Conservation (phyloP, 1,140 invertebrate genomes). For the Neodiprion pinetum region DNA sequence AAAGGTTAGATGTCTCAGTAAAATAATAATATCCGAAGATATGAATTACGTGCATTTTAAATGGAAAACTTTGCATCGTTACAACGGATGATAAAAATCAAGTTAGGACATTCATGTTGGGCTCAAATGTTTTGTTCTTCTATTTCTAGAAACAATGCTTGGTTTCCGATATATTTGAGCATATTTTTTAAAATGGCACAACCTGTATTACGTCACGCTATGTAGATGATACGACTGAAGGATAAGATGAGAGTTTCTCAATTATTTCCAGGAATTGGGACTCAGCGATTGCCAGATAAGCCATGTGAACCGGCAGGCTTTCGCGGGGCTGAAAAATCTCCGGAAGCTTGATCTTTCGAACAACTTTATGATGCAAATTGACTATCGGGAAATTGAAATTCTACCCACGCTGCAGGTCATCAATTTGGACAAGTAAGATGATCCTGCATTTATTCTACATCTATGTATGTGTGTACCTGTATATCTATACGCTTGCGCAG, state of each 20-base stretch:
- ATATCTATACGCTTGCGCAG: no score
- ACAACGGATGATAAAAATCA: no score
- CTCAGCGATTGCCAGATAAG: conserved; percentile 50
- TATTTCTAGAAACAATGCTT: no score
- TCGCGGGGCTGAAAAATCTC: conserved; percentile 42
- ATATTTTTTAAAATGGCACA: no score
- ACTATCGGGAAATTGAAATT: conserved; percentile 28
- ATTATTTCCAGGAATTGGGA: conserved; percentile 42
- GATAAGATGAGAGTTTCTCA: not conserved
- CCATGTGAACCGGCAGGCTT: conserved; percentile 41
- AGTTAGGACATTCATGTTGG: no score
- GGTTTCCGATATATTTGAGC: no score
- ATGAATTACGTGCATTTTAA: no score
- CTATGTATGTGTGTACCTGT: not conserved
- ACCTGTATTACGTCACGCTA: no score
- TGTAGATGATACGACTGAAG: not conserved
- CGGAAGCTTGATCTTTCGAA: conserved; percentile 50
- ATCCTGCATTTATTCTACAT: not conserved
- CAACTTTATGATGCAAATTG: conserved; percentile 48
- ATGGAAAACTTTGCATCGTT: no score
- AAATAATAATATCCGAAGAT: no score
- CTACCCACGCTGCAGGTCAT: conserved; percentile 35
- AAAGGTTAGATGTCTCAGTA: no score
- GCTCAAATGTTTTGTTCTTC: no score
- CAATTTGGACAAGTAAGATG: conserved; percentile 42